Percentiles rank a stretch among this genome's conserved stretches.
Evolutionary conservation across 2,113 vertebrate species (phyloP).

Genomic region (Peromyscus leucopus): DNA sequence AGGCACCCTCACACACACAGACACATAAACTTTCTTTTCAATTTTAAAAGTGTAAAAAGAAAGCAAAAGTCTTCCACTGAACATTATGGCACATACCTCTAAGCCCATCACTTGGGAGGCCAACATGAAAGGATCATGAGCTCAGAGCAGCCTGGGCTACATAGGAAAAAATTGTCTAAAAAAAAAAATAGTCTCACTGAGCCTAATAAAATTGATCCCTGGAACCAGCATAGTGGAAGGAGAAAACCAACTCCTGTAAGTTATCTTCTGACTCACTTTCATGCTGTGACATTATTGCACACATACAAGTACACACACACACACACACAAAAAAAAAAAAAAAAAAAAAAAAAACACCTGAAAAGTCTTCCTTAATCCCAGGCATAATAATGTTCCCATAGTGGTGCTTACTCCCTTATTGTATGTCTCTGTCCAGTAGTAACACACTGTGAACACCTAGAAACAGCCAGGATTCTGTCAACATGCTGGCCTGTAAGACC

Average conservation of each 20-base stretch:
- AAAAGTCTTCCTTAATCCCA: not conserved
- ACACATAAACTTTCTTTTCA: not conserved
- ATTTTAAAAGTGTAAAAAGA: not conserved
- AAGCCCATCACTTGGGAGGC: not conserved
- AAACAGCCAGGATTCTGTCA: not conserved
- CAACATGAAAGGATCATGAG: not conserved
- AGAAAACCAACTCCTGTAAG: not conserved
- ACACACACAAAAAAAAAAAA: conserved; percentile 5
- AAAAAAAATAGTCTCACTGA: not conserved
- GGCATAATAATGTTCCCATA: not conserved
- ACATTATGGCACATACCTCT: not conserved
- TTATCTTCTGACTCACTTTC: not conserved
- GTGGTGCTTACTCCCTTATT: not conserved
- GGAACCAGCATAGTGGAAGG: not conserved
- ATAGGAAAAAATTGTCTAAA: not conserved
- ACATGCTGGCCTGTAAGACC: not conserved
- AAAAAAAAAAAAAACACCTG: conserved; percentile 41
- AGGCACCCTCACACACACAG: not conserved
- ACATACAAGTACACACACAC: not conserved
- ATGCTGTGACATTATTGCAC: not conserved
- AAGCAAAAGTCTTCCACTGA: not conserved
- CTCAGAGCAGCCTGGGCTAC: not conserved
- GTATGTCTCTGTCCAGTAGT: not conserved
- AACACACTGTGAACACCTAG: not conserved
- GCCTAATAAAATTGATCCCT: not conserved